These are phyloP conservation scores for Triplophysa siluroides DNA, from an alignment of 2,113 vertebrate genomes.

Conservation along the genomic window DNA sequence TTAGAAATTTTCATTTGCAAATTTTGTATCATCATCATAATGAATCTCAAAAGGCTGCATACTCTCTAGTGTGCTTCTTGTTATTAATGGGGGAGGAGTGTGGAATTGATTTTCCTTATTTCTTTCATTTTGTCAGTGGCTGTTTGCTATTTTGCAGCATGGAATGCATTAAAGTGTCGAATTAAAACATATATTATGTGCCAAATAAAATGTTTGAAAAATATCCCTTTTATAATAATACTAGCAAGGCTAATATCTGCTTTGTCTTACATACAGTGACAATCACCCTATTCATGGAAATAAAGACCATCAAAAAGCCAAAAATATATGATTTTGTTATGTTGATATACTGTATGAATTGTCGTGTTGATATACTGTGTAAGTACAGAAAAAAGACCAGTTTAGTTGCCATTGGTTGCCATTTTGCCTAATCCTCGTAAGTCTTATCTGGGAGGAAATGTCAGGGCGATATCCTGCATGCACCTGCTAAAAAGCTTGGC, in stretches of 20 bases:
- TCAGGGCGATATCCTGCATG: constrained; percentile 9
- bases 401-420: no score
- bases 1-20: constrained; percentile 3
- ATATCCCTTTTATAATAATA: no score
- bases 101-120: constrained; percentile 23
- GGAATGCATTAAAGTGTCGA: neutral
- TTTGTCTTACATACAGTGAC: no score
- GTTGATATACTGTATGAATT: no score
- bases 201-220: no score
- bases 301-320: no score
- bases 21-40: constrained; percentile 21
- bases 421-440: neutral
- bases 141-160: neutral
- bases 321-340: no score
- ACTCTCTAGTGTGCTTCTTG: neutral
- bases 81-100: neutral
- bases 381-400: no score
- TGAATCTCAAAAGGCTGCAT: neutral
- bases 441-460: neutral
- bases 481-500: neutral
- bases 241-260: no score
- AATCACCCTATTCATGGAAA: no score
- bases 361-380: no score
- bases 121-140: neutral
- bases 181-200: neutral